Conservation (phyloP, 2,888 invertebrate species). For the Alcis repandata region DNA sequence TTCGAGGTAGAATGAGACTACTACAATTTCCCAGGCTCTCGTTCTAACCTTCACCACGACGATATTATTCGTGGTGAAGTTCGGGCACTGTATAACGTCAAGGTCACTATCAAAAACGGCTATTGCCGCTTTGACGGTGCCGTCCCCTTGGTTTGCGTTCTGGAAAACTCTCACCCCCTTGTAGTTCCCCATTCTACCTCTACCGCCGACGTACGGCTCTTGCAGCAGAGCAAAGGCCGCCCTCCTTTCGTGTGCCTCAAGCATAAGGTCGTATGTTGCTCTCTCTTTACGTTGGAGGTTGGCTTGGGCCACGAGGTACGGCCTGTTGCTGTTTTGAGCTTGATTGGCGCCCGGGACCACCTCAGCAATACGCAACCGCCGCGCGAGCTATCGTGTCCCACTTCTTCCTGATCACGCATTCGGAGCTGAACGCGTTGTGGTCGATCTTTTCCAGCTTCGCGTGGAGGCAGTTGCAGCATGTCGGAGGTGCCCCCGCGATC, state of each 20-base stretch:
- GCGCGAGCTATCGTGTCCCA: slow-evolving; percentile 8
- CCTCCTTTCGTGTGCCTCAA: neutral
- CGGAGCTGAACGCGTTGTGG: neutral
- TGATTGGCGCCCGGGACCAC: slow-evolving; percentile 2
- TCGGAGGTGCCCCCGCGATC: neutral
- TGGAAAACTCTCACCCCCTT: neutral
- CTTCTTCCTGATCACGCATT: neutral
- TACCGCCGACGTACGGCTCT: slow-evolving; percentile 7
- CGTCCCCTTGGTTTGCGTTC: neutral
- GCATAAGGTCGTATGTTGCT: neutral
- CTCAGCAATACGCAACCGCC: slow-evolving; percentile 10
- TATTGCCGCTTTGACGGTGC: neutral
- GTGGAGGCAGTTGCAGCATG: neutral
- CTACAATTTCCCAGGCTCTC: slow-evolving; percentile 29
- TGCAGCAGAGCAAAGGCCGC: neutral
- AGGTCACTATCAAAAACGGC: neutral
- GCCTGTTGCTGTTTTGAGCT: too few species aligned
- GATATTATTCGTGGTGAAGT: slow-evolving; percentile 28
- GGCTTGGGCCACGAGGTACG: neutral
- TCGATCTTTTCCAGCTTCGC: neutral
- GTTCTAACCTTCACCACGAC: slow-evolving; percentile 34
- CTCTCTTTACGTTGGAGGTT: neutral
- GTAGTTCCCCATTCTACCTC: neutral
- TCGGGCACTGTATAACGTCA: slow-evolving; percentile 1
- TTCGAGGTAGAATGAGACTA: slow-evolving; percentile 44